Evolutionary conservation across 1,140 invertebrate genomes (phyloP).

Genomic region (Drosophila quadrilineata): DNA sequence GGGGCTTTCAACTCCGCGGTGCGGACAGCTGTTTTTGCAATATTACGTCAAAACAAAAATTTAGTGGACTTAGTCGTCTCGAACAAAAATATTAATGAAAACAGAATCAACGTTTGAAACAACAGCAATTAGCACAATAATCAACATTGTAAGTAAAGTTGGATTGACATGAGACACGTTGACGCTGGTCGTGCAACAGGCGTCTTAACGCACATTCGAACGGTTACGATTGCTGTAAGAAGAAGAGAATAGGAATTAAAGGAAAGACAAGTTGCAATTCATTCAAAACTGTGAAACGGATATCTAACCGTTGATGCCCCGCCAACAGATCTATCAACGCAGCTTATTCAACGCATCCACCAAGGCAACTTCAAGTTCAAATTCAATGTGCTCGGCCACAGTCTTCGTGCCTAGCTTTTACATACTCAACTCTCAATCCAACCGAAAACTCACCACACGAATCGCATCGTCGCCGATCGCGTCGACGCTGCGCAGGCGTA

Average conservation of each 20-base stretch:
- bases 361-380: constrained; percentile 48
- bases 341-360: constrained; percentile 13
- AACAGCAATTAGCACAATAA: neutral
- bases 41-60: constrained; percentile 70
- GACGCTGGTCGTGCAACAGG: constrained; percentile 3
- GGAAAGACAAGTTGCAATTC: constrained; percentile 8
- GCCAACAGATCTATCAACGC: neutral
- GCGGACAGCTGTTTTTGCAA: constrained; percentile 49
- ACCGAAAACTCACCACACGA: constrained; percentile 41
- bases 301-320: constrained; percentile 13
- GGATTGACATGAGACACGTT: constrained; percentile 18
- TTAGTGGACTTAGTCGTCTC: constrained; percentile 35
- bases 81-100: constrained; percentile 45
- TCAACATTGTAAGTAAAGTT: neutral
- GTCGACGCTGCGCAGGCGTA: constrained; percentile 16
- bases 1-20: neutral
- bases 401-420: constrained; percentile 15
- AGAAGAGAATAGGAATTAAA: constrained; percentile 1
- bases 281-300: constrained; percentile 33
- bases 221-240: neutral
- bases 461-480: neutral
- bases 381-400: constrained; percentile 12
- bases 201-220: constrained; percentile 3
- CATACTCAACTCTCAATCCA: constrained; percentile 21
- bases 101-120: constrained; percentile 2